phyloP scores from a whole-genome alignment of 2,797 vertebrate species.

The Meda fulgida region DNA sequence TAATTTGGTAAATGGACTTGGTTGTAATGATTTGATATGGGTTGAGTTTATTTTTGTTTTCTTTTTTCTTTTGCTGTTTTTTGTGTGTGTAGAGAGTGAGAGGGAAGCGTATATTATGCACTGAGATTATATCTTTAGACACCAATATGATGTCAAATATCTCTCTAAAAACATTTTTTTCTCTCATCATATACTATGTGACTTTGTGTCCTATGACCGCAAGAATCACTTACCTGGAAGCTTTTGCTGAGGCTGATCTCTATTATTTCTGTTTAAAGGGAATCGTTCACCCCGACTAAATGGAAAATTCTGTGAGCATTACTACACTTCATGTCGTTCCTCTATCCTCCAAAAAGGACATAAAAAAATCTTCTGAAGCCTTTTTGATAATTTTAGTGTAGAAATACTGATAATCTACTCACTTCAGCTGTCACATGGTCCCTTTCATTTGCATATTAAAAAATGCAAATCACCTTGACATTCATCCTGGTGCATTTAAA shows the following conservation, averaged over 20 bases:
- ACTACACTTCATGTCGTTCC: neutral
- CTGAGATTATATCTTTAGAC: conserved; percentile 5
- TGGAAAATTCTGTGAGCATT: neutral
- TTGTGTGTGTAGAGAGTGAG: neutral
- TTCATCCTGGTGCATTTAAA: neutral
- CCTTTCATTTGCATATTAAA: neutral
- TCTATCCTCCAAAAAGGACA: neutral
- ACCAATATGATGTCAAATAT: conserved; percentile 5
- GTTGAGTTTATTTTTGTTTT: conserved; percentile 59
- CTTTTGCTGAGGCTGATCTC: conserved; percentile 52
- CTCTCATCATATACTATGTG: neutral
- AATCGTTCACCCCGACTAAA: neutral
- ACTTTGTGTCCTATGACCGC: conserved; percentile 54
- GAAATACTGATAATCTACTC: neutral
- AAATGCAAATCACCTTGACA: neutral
- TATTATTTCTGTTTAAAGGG: neutral
- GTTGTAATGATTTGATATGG: conserved; percentile 58
- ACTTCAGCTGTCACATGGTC: neutral
- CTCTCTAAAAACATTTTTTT: neutral
- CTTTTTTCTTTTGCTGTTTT: conserved; percentile 25
- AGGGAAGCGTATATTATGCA: neutral
- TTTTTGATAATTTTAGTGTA: neutral
- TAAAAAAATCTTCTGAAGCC: neutral
- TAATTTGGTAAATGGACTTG: conserved; percentile 63
- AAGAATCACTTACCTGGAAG: neutral